These are phyloP conservation scores for Falco peregrinus DNA, from an alignment of 2,797 vertebrate genomes.

Conservation along the genomic window DNA sequence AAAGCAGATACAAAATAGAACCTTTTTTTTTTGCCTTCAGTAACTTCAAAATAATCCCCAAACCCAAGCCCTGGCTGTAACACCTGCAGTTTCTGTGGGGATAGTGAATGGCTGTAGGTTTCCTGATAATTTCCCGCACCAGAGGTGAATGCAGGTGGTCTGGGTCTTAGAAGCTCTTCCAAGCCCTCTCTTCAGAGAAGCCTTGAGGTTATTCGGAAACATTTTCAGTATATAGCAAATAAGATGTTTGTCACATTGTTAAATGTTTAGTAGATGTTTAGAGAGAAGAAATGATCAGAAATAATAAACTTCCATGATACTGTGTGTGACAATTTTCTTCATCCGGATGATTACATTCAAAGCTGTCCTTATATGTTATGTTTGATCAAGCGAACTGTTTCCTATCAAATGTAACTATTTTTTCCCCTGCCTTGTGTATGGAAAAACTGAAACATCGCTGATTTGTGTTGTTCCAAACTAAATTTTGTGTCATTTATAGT, in stretches of 20 bases:
- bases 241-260: not conserved
- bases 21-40: not conserved
- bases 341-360: not conserved
- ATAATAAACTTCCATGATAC: not conserved
- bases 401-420: not conserved
- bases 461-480: not conserved
- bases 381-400: not conserved
- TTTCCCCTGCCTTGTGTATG: not conserved
- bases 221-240: not conserved
- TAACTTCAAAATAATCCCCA: not conserved
- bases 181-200: not conserved
- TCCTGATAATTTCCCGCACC: not conserved
- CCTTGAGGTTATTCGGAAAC: not conserved
- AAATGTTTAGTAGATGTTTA: not conserved
- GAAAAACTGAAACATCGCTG: not conserved
- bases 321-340: not conserved
- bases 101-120: not conserved
- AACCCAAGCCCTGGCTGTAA: not conserved
- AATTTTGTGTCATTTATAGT: not conserved
- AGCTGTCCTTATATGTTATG: not conserved
- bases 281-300: not conserved
- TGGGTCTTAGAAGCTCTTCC: not conserved
- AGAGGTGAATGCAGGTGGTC: not conserved
- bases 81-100: not conserved
- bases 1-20: not conserved